These are phyloP conservation scores for Episyrphus balteatus DNA, from an alignment of 1,140 invertebrate species.

Conservation along the genomic window DNA sequence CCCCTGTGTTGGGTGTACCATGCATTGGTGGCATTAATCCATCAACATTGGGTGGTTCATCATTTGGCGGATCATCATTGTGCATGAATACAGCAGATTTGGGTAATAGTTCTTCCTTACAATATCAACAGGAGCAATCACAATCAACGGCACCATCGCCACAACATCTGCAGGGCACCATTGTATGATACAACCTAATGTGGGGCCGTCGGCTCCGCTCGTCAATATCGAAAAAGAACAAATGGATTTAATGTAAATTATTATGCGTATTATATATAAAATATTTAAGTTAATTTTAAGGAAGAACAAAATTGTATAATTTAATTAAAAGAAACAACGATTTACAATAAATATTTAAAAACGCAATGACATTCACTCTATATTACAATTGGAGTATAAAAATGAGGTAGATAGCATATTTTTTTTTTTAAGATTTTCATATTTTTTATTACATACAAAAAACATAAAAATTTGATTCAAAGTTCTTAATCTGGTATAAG, in stretches of 20 bases:
- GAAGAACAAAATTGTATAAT: too few species aligned
- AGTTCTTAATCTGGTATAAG: too few species aligned
- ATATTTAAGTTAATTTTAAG: too few species aligned
- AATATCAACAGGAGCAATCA: slow-evolving; percentile 18
- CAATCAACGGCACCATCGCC: slow-evolving; percentile 46
- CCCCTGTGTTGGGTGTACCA: slow-evolving; percentile 39
- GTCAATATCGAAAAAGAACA: slow-evolving; percentile 33
- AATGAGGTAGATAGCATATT: too few species aligned
- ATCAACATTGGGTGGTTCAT: slow-evolving; percentile 24
- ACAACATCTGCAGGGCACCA: slow-evolving; percentile 72
- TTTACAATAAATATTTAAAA: too few species aligned
- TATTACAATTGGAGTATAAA: too few species aligned
- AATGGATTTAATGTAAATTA: slow-evolving; percentile 33
- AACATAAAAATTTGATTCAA: too few species aligned
- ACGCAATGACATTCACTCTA: too few species aligned
- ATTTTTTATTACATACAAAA: too few species aligned
- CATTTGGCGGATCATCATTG: slow-evolving; percentile 4
- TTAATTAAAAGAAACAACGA: too few species aligned
- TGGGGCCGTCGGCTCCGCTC: slow-evolving; percentile 60
- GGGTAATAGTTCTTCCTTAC: slow-evolving; percentile 17
- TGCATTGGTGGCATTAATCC: slow-evolving; percentile 40
- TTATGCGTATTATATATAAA: slow-evolving; percentile 9
- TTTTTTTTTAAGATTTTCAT: too few species aligned
- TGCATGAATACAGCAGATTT: slow-evolving; percentile 2
- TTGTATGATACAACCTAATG: slow-evolving; percentile 87